Percentiles rank a stretch among this genome's conserved stretches.
Evolutionary conservation across 2,113 vertebrate species (phyloP).

Genomic region (Corapipo altera): DNA sequence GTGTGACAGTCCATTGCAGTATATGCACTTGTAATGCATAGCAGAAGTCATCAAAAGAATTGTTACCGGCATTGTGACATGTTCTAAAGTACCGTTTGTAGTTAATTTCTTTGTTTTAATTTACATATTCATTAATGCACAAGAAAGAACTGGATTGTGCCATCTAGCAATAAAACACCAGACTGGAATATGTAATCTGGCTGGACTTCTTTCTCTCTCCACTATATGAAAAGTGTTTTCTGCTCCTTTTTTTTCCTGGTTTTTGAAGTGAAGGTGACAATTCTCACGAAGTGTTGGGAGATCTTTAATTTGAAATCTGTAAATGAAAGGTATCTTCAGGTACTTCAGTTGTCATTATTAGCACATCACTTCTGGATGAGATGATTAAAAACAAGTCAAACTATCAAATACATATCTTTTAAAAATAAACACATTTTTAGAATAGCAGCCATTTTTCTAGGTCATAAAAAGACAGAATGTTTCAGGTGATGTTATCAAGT

Average conservation of each 20-base stretch:
- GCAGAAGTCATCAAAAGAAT: background rate
- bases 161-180: background rate
- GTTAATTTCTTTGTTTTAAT: background rate
- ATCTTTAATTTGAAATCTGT: constrained; percentile 29
- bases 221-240: background rate
- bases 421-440: constrained; percentile 6
- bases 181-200: background rate
- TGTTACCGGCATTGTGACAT: background rate
- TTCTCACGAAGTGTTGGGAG: background rate
- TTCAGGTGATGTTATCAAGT: background rate
- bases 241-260: background rate
- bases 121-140: background rate
- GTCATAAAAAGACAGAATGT: background rate
- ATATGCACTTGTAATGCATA: background rate
- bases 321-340: constrained; percentile 8
- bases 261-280: constrained; percentile 13
- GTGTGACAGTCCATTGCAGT: background rate
- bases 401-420: background rate
- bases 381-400: constrained; percentile 9
- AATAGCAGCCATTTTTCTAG: background rate
- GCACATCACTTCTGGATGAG: background rate
- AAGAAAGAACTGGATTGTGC: background rate
- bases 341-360: constrained; percentile 11
- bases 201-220: background rate
- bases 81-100: background rate